Base-by-base conservation (phyloP, 2,888 invertebrate genomes). In the Erebia ligea region DNA sequence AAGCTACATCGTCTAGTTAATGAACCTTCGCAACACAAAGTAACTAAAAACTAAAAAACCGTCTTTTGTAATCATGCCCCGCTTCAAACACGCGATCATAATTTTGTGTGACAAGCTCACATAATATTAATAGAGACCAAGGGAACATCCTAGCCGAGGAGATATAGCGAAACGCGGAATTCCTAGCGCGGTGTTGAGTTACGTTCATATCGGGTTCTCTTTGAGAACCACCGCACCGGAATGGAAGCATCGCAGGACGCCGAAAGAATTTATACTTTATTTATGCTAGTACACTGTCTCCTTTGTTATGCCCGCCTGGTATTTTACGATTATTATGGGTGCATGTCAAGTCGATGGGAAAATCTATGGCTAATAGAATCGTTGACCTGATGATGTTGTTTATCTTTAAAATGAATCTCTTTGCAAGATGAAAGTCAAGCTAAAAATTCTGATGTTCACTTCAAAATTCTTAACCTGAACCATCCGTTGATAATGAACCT, bases 111-210 rank as follows among this genome's bases (percentile, higher is more conserved):
- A 81, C 81, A 81, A 75, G 76, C 72, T 73, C 73, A 76, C 80
- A 76, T 80, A 78, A 78, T 80, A 79, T 78, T 78, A 80, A 79
- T 80, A 80, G 79, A 78, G 67, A 78, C 74, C 76, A 78, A 80
- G 78, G 76, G 79, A 80, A 76, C 78, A 79, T 80, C 81, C 82
- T 80, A 80, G 80, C 79, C 73, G 74, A 77, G 78, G 76, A 80
- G 82, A 80, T 83, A 80, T 83, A 80, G 82, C 81, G 82, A 85
- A 84, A 85, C 79, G 80, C 84, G 81, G 83, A 82, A 87, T 87
- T 84, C 85, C 86, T 86, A 82, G 81, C 80, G 80, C 86, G 79
- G 87, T 87, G 82, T 88, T 84, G 83, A 83, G 84, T 88, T 88
- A 86, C 88, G 81, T 79, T 73, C 73, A 82, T 84, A 83, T 87